Conservation (phyloP, 2,888 invertebrate species). For the Cyrtodaria siliqua region DNA sequence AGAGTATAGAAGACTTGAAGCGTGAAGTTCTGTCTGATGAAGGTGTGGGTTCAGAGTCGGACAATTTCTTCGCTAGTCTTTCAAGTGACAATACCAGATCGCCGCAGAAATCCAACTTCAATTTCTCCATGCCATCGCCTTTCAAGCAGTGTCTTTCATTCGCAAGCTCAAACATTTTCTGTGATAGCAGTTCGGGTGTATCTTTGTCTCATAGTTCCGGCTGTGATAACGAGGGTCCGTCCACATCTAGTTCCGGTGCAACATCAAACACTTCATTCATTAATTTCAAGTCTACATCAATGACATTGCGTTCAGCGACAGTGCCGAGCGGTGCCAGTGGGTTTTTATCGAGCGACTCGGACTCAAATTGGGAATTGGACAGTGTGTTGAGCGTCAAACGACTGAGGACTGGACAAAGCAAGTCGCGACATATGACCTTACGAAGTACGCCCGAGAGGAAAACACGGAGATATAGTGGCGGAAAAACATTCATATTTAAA, state of each 20-base stretch:
- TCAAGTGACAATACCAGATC: conserved; percentile 54
- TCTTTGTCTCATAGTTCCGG: conserved; percentile 55
- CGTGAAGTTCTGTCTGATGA: conserved; percentile 54
- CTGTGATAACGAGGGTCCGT: conserved; percentile 33
- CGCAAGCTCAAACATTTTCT: conserved; percentile 53
- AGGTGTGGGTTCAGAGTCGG: conserved; percentile 50
- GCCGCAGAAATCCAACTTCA: conserved; percentile 66
- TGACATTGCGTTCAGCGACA: conserved; percentile 58
- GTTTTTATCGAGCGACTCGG: conserved; percentile 64
- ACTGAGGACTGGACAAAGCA: conserved; percentile 30
- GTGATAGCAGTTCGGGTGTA: conserved; percentile 55
- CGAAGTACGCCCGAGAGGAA: conserved; percentile 62
- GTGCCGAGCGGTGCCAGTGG: conserved; percentile 33
- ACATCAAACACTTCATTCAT: conserved; percentile 35
- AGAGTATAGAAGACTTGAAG: conserved; percentile 60
- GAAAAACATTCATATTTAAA: conserved; percentile 52
- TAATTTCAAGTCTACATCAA: conserved; percentile 56
- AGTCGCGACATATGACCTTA: conserved; percentile 69
- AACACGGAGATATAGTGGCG: conserved; percentile 51
- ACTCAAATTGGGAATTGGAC: conserved; percentile 43
- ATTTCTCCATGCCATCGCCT: conserved; percentile 60
- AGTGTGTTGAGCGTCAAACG: conserved; percentile 44
- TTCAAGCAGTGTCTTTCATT: conserved; percentile 65
- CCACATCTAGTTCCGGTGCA: conserved; percentile 37
- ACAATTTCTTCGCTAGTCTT: conserved; percentile 43